Evolutionary conservation across 2,888 invertebrate genomes (phyloP), one percentile per base, ranked within the genome.

Genomic region (Didymodactylos carnosus): DNA sequence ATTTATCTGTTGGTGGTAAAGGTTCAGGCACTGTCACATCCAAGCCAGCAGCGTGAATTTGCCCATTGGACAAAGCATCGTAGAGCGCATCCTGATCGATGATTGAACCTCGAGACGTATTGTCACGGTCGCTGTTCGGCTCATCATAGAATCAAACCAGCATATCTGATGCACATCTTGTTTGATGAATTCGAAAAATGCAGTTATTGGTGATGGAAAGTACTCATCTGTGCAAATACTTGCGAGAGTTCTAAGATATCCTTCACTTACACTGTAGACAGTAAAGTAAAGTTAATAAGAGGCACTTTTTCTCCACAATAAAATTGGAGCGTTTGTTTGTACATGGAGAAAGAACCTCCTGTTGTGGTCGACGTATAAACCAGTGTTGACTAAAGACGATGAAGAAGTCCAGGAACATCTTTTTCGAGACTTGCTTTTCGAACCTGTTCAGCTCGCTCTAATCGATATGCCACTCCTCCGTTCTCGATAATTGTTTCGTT

Each of bases 11-110:
- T 7, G 89, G 80, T 0, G 92, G 91, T 75, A 94, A 83, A 0
- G 94, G 94, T 82, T 94, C 94, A 0, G 93, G 93, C 2, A 89
- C 89, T 76, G 90, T 92, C 0, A 94, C 94, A 85, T 94, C 94
- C 39, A 94, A 84, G 0, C 93, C 94, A 0, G 94, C 94, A 0
- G 89, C 91, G 79, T 86, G 84, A 73, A 94, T 92, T 10, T 84
- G 86, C 16, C 88, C 87, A 69, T 85, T 86, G 78, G 87, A 84
- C 70, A 94, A 84, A 0, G 92, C 92, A 75, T 87, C 86, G 75
- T 89, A 87, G 73, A 94, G 84, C 29, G 90, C 91, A 46, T 87
- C 84, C 81, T 93, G 92, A 81, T 93, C 88, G 0, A 86, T 83
- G 13, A 86, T 77, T 1, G 79, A 81, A 43, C 88, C 86, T 76